Evolutionary conservation across 1,140 invertebrate genomes (phyloP).

Genomic region (Atopsyche davidsoni): DNA sequence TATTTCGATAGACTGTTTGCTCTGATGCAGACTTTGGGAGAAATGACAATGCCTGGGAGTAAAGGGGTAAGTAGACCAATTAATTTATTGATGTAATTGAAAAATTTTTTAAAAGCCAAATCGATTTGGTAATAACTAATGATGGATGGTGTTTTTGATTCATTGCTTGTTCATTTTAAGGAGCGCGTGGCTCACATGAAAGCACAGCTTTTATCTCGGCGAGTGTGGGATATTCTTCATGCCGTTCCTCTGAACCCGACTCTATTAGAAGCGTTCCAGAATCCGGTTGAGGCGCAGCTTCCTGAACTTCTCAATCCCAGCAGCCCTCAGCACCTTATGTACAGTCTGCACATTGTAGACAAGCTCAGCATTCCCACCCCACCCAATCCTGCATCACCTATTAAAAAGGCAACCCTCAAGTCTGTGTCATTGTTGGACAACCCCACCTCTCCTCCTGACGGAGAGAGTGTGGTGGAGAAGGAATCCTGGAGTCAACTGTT

Average conservation of each 20-base stretch:
- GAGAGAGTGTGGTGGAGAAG: slow-evolving; percentile 40
- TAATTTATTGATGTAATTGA: not conserved
- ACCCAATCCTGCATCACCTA: slow-evolving; percentile 28
- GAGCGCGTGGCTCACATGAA: slow-evolving; percentile 81
- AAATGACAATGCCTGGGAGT: slow-evolving; percentile 69
- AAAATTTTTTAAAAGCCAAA: not conserved
- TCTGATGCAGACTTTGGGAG: slow-evolving; percentile 81
- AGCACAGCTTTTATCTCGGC: slow-evolving; percentile 80
- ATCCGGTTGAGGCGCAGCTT: slow-evolving; percentile 59
- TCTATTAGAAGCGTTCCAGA: slow-evolving; percentile 76
- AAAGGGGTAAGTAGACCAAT: slow-evolving; percentile 50
- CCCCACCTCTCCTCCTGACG: slow-evolving; percentile 37
- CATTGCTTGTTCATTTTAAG: slow-evolving; percentile 39
- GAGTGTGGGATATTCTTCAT: slow-evolving; percentile 91
- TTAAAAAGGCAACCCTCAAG: slow-evolving; percentile 18
- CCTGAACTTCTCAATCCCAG: slow-evolving; percentile 74
- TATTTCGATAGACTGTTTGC: slow-evolving; percentile 88
- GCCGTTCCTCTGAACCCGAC: slow-evolving; percentile 83
- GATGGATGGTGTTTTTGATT: not conserved
- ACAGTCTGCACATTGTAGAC: slow-evolving; percentile 88
- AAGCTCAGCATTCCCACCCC: slow-evolving; percentile 43
- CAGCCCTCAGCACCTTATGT: slow-evolving; percentile 91
- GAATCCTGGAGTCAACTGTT: slow-evolving; percentile 69
- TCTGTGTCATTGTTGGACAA: slow-evolving; percentile 32
- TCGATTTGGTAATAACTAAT: slow-evolving; percentile 8